Evolutionary conservation across 2,113 vertebrate species (phyloP).

Genomic region (Lagopus muta): DNA sequence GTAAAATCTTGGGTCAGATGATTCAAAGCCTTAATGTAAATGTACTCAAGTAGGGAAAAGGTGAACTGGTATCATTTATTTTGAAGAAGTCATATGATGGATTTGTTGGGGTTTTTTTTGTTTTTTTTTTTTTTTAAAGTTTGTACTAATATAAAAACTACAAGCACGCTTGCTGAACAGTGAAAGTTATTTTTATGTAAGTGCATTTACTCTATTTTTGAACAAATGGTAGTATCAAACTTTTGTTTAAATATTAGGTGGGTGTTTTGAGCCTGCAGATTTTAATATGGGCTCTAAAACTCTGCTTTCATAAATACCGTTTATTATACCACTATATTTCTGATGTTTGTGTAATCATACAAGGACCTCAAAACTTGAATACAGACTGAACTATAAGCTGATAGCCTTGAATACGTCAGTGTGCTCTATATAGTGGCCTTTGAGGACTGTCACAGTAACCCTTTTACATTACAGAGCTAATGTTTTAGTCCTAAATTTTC

Average conservation of each 20-base stretch:
- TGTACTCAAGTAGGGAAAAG: slow-evolving; percentile 72
- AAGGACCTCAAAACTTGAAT: slow-evolving; percentile 84
- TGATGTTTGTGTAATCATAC: slow-evolving; percentile 68
- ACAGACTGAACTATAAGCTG: slow-evolving; percentile 75
- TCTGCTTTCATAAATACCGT: slow-evolving; percentile 62
- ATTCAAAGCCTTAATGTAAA: slow-evolving; percentile 85
- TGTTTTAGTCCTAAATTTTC: slow-evolving; percentile 82
- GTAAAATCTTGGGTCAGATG: slow-evolving; percentile 75
- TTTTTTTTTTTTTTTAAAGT: slow-evolving; percentile 42
- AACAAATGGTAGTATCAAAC: slow-evolving; percentile 44
- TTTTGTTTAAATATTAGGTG: slow-evolving; percentile 27
- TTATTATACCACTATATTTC: slow-evolving; percentile 76
- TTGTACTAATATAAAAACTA: slow-evolving; percentile 73
- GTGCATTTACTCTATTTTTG: slow-evolving; percentile 74
- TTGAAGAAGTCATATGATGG: slow-evolving; percentile 36
- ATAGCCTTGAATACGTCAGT: slow-evolving; percentile 76
- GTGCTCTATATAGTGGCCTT: slow-evolving; percentile 82
- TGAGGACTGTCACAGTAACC: slow-evolving; percentile 80
- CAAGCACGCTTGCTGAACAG: slow-evolving; percentile 75
- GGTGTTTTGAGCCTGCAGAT: slow-evolving; percentile 55
- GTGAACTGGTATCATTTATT: slow-evolving; percentile 58
- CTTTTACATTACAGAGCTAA: slow-evolving; percentile 78
- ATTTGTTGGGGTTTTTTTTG: neutral
- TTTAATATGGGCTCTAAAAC: slow-evolving; percentile 61
- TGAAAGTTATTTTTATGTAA: slow-evolving; percentile 66